Evolutionary conservation across 2,113 vertebrate genomes (phyloP).

Genomic region (Mormoops blainvillei): DNA sequence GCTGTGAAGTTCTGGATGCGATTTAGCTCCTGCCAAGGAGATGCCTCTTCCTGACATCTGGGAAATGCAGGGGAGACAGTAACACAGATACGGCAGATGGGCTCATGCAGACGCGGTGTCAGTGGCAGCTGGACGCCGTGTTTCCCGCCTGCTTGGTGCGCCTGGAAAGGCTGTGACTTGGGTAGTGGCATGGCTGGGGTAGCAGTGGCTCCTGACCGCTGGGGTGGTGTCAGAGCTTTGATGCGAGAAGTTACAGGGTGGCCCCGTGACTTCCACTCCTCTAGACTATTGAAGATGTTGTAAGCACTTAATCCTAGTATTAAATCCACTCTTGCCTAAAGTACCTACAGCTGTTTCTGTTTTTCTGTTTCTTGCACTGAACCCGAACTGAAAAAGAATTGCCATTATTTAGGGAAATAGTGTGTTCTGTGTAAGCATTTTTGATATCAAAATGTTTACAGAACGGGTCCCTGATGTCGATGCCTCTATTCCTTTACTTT

Average conservation of each 20-base stretch:
- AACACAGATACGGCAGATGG: neutral
- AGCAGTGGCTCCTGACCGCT: neutral
- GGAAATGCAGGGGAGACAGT: neutral
- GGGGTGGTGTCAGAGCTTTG: neutral
- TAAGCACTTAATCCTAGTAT: neutral
- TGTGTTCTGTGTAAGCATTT: neutral
- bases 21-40: neutral
- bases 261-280: neutral
- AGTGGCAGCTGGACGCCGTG: neutral
- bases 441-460: neutral
- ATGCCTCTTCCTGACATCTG: neutral
- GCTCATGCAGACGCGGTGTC: neutral
- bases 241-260: neutral
- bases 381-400: neutral
- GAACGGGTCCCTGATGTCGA: neutral
- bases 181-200: neutral
- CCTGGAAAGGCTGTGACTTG: accelerated
- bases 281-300: neutral
- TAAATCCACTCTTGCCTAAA: neutral
- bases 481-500: neutral
- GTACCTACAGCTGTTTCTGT: neutral
- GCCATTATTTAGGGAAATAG: neutral
- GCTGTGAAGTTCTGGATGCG: neutral
- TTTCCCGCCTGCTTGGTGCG: neutral
- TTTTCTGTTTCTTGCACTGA: neutral